phyloP scores from a whole-genome alignment of 2,797 vertebrate genomes.

The Periparus ater region DNA sequence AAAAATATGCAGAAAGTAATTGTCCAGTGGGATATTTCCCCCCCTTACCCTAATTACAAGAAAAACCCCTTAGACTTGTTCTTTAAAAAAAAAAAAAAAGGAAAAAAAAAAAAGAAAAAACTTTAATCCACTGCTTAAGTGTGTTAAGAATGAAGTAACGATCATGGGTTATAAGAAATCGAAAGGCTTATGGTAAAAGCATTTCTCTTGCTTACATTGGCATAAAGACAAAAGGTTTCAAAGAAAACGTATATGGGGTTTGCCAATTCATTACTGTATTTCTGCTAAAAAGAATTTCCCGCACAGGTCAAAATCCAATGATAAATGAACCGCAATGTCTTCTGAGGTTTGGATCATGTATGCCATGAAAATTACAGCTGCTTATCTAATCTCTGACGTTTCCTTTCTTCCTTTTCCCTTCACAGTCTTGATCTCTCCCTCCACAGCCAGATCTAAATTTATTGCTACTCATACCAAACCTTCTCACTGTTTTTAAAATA shows the following conservation, averaged over 20 bases:
- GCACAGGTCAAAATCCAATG: slow-evolving; percentile 17
- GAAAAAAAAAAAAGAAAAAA: neutral
- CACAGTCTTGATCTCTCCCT: neutral
- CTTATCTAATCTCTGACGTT: slow-evolving; percentile 45
- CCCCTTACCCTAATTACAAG: neutral
- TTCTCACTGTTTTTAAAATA: neutral
- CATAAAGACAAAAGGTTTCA: slow-evolving; percentile 34
- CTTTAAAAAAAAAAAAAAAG: neutral
- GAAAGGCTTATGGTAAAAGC: slow-evolving; percentile 33
- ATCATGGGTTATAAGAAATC: neutral
- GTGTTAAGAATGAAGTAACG: neutral
- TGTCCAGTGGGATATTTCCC: neutral
- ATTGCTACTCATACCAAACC: neutral
- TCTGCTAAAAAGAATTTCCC: slow-evolving; percentile 20
- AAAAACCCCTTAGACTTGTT: neutral
- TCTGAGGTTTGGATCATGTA: slow-evolving; percentile 28
- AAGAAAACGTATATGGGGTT: neutral
- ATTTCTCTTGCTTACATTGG: slow-evolving; percentile 50
- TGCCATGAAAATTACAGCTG: neutral
- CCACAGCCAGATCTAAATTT: neutral
- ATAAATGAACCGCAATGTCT: neutral
- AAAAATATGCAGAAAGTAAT: neutral
- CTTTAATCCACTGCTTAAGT: neutral
- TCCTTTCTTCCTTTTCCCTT: slow-evolving; percentile 1
- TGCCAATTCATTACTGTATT: slow-evolving; percentile 39